phyloP scores from a whole-genome alignment of 2,888 invertebrate species.

The Watsonalla cultraria region DNA sequence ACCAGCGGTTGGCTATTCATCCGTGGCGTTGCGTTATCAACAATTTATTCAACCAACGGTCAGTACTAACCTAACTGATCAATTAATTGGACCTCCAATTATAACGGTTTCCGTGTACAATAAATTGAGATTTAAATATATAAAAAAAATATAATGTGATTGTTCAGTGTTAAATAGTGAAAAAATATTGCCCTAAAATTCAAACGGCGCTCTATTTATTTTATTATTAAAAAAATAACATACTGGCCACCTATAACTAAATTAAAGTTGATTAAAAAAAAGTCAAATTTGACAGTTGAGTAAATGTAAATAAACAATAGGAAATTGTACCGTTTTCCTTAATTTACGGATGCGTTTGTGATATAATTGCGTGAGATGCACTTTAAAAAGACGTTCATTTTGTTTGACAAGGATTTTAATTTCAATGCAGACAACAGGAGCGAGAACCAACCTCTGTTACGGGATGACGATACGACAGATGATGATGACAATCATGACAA shows the following conservation, averaged over 20 bases:
- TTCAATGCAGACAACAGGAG: conserved; percentile 12
- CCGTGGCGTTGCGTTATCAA: conserved; percentile 20
- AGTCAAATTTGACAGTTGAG: not conserved
- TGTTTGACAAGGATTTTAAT: conserved; percentile 43
- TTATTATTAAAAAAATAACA: too few species aligned
- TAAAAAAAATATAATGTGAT: not conserved
- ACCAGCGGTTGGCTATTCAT: conserved; percentile 29
- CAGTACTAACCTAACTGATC: conserved; percentile 13
- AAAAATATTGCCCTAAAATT: too few species aligned
- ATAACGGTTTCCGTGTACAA: too few species aligned
- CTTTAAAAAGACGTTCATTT: conserved; percentile 55
- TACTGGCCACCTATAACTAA: not conserved
- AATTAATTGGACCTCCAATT: conserved; percentile 11
- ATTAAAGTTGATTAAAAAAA: not conserved
- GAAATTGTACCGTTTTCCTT: too few species aligned
- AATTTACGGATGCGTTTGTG: not conserved
- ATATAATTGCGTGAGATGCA: conserved; percentile 40
- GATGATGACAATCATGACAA: conserved; percentile 29
- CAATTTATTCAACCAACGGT: conserved; percentile 9
- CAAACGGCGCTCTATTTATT: too few species aligned
- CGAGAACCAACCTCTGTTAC: conserved; percentile 49
- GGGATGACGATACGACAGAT: conserved; percentile 23
- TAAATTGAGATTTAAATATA: too few species aligned
- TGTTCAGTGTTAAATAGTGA: too few species aligned
- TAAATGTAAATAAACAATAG: not conserved